A percentile compares a stretch with the other conserved stretches of the same genome.
Conservation (phyloP, 1,140 invertebrate genomes). For the Drosophila hydei region DNA sequence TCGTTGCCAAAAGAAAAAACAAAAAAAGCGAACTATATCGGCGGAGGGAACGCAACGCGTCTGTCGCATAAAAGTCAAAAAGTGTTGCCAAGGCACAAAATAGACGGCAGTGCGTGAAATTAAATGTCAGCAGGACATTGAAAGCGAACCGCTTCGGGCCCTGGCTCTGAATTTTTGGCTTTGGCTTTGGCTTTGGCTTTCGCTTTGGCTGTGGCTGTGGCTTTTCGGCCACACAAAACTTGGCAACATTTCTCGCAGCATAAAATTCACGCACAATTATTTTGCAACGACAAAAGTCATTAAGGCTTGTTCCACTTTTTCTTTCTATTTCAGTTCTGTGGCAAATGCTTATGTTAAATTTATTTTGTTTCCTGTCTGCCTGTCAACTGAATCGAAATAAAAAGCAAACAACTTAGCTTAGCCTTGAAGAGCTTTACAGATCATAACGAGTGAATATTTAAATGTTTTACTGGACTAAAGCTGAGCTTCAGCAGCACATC, state of each 20-base stretch:
- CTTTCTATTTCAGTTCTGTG: constrained; percentile 28
- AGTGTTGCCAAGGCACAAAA: constrained; percentile 80
- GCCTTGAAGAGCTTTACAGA: not conserved
- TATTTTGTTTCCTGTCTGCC: constrained; percentile 67
- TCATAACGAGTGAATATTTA: no score
- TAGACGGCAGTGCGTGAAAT: constrained; percentile 81
- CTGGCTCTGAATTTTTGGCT: constrained; percentile 4
- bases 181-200: constrained; percentile 16
- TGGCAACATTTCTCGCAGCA: constrained; percentile 34
- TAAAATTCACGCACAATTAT: constrained; percentile 80
- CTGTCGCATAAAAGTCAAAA: constrained; percentile 72
- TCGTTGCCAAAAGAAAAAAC: constrained; percentile 19
- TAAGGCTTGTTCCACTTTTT: constrained; percentile 52
- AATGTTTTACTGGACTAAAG: no score
- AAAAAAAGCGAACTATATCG: not conserved
- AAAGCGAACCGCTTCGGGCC: constrained; percentile 45
- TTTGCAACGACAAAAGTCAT: constrained; percentile 81
- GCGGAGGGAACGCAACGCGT: constrained; percentile 1
- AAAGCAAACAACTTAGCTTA: constrained; percentile 21
- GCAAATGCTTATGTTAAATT: constrained; percentile 73
- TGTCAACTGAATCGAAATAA: constrained; percentile 15
- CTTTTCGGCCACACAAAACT: constrained; percentile 14
- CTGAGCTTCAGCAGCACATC: no score
- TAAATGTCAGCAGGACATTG: constrained; percentile 81
- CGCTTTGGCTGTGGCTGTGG: constrained; percentile 1